phyloP scores from a whole-genome alignment of 1,140 invertebrate species.

The Cecropterus lyciades region DNA sequence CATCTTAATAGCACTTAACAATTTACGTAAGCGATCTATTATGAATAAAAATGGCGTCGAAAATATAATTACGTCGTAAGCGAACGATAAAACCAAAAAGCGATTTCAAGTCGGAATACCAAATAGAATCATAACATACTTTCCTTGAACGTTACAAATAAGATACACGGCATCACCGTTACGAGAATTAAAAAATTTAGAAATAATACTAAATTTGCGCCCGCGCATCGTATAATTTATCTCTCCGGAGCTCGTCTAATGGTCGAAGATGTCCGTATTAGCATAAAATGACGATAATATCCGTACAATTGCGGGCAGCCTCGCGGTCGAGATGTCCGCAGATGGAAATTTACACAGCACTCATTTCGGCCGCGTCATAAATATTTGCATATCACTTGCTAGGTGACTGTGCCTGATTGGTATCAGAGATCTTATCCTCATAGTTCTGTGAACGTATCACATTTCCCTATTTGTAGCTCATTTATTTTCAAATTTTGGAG shows the following conservation, averaged over 20 bases:
- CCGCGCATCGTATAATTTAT: conserved; percentile 66
- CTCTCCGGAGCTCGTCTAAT: conserved; percentile 49
- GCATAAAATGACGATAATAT: conserved; percentile 73
- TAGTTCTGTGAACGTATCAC: conserved; percentile 9
- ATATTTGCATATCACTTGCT: conserved; percentile 31
- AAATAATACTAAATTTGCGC: conserved; percentile 63
- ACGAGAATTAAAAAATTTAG: conserved; percentile 49
- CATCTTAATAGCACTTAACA: conserved; percentile 24
- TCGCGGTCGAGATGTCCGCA: conserved; percentile 47
- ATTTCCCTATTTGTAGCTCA: conserved; percentile 3
- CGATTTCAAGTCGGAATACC: conserved; percentile 30
- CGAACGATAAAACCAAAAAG: conserved; percentile 28
- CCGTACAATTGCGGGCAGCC: conserved; percentile 58
- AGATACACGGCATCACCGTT: conserved; percentile 45
- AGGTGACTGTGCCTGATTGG: conserved; percentile 16
- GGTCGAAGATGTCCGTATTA: conserved; percentile 57
- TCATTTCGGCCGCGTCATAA: conserved; percentile 28
- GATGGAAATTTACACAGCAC: conserved; percentile 50
- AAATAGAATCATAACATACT: conserved; percentile 41
- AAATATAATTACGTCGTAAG: conserved; percentile 33
- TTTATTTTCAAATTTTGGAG: conserved; percentile 1
- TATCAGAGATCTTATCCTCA: conserved; percentile 19
- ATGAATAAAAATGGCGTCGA: conserved; percentile 31
- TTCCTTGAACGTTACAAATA: conserved; percentile 40
- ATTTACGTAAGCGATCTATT: conserved; percentile 26